Evolutionary conservation across 1,140 invertebrate species (phyloP), one percentile per base, ranked within the genome.

Genomic region (Drosophila nikananu): DNA sequence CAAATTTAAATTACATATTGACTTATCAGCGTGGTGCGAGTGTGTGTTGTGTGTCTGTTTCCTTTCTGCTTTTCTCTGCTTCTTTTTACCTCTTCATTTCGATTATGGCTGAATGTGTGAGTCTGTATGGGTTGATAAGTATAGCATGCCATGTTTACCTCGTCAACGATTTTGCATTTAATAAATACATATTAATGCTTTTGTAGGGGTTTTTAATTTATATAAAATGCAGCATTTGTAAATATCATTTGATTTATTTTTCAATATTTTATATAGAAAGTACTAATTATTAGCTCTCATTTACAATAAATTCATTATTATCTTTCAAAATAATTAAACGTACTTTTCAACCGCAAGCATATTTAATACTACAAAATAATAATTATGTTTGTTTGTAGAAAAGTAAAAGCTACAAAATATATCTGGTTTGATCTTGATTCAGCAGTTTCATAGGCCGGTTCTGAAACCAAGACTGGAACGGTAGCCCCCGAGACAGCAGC

Each of bases 1-100:
- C 39, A 89, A 86, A 90, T 89, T 90, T 86, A 80, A 90, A 89
- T 90, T 89, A 89, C 84, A 90, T 84, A 81, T 81, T 77, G 70
- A 77, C 81, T 89, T 89, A 89, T 89, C 86, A 89, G 81, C 86
- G 49, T 23, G 63, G 21, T 55, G 39, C 23, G 35, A 42, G 19
- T 42, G 39, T 25, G 19, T 66, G 23, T 48, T 48, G 4, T 46
- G 49, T 48, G 15, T 46, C 62, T 74, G 64, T 80, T 73, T 80
- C 49, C 63, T 49, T 70, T 72, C 49, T 44, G 25, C 32, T 44
- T 70, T 30, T 57, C 35, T 77, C 42, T 51, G 51, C 44, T 35
- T 67, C 52, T 44, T 55, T 74, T 61, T 25, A 80, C 77, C 62
- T 80, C 68, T 74, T 65, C 37, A 59, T 65, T 55, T 73, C n/a